phyloP scores from a whole-genome alignment of 23 tunicate species.

The Aplidium turbinatum region DNA sequence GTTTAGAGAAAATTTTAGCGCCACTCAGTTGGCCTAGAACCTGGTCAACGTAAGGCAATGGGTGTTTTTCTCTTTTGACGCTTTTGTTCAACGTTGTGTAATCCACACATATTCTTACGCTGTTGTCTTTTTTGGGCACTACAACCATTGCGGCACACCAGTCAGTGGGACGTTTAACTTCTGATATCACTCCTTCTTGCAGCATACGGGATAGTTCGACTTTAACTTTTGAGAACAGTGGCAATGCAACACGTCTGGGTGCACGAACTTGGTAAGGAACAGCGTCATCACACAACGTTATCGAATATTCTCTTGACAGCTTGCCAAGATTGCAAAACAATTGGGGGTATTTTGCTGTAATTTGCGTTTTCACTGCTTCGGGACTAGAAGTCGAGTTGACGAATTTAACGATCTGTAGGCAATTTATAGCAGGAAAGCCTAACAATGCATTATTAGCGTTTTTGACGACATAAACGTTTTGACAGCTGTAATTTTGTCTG shows the following conservation, averaged over 20 bases:
- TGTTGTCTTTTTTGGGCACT: conserved; percentile 33
- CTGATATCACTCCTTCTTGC: conserved; percentile 26
- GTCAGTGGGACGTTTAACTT: conserved; percentile 13
- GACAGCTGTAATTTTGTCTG: not conserved
- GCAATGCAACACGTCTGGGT: conserved; percentile 26
- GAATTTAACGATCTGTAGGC: not conserved
- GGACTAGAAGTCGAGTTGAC: not conserved
- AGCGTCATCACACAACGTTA: conserved; percentile 22
- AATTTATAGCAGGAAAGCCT: conserved; percentile 34
- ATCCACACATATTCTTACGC: conserved; percentile 46
- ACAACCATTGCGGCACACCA: conserved; percentile 51
- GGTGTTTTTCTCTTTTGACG: conserved; percentile 10
- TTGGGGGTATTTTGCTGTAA: conserved; percentile 5
- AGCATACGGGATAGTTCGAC: conserved; percentile 19
- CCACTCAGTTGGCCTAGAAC: conserved; percentile 10
- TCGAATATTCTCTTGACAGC: conserved; percentile 1
- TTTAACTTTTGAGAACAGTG: conserved; percentile 10
- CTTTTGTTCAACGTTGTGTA: conserved; percentile 23
- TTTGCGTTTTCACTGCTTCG: not conserved
- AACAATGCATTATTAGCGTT: not conserved
- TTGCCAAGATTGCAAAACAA: conserved; percentile 36
- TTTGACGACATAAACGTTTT: conserved; percentile 21
- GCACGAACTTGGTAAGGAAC: conserved; percentile 29
- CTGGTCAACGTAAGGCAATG: conserved; percentile 5
- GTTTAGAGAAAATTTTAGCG: conserved; percentile 26